phyloP scores from a whole-genome alignment of 2,797 vertebrate species.

The Sebastes minor region DNA sequence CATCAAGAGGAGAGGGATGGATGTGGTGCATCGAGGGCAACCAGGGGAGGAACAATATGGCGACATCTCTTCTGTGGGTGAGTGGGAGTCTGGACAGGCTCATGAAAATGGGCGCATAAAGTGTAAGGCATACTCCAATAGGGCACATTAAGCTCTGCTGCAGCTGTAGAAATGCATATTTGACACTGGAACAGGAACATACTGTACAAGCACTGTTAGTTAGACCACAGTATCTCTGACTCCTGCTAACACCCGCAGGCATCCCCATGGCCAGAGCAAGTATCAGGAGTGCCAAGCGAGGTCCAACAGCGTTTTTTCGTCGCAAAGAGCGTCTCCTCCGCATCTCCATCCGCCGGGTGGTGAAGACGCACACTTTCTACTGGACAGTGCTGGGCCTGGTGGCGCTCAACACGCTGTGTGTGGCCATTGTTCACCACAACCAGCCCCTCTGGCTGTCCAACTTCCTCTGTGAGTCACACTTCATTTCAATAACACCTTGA shows the following conservation, averaged over 20 bases:
- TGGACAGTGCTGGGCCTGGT: slow-evolving; percentile 95
- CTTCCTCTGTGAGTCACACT: slow-evolving; percentile 91
- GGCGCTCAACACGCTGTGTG: slow-evolving; percentile 96
- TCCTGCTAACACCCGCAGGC: slow-evolving; percentile 69
- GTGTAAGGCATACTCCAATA: not conserved
- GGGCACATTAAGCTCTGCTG: not conserved
- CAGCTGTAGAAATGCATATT: not conserved
- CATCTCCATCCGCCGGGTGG: slow-evolving; percentile 95
- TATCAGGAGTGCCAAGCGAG: slow-evolving; percentile 91
- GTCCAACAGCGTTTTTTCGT: slow-evolving; percentile 90
- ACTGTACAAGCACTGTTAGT: not conserved
- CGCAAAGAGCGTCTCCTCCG: slow-evolving; percentile 95
- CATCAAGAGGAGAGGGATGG: slow-evolving; percentile 93
- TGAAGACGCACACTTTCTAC: slow-evolving; percentile 98
- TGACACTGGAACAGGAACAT: not conserved
- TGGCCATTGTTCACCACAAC: slow-evolving; percentile 97
- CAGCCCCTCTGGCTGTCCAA: slow-evolving; percentile 93
- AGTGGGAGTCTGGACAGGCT: slow-evolving; percentile 70
- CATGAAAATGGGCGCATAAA: slow-evolving; percentile 13
- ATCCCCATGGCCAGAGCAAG: slow-evolving; percentile 90
- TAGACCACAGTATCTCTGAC: not conserved
- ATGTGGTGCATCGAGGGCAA: slow-evolving; percentile 85
- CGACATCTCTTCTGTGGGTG: slow-evolving; percentile 92
- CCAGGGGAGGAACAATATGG: slow-evolving; percentile 90
- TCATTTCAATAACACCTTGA: not conserved